phyloP scores from a whole-genome alignment of 2,888 invertebrate species.

The Andrena camellia region DNA sequence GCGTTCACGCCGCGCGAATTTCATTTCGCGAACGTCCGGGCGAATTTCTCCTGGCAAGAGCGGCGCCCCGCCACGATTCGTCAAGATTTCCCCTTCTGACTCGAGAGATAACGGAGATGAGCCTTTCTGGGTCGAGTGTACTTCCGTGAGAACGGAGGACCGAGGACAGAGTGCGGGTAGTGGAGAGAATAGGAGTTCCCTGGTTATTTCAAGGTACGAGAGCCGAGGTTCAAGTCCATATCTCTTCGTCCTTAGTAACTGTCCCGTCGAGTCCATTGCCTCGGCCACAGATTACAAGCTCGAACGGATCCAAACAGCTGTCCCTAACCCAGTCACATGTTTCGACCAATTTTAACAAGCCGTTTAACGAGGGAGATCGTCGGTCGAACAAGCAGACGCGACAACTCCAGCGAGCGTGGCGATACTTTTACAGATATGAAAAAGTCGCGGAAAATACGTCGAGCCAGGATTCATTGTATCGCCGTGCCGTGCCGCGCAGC shows the following conservation, averaged over 20 bases:
- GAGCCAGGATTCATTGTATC: conserved; percentile 35
- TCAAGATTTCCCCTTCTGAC: conserved; percentile 49
- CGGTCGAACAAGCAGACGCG: conserved; percentile 4
- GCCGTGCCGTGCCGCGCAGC: too few species aligned
- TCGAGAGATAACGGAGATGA: conserved; percentile 43
- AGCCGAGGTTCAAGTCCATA: neutral
- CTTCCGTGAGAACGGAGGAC: conserved; percentile 50
- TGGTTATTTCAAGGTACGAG: conserved; percentile 17
- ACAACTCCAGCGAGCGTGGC: neutral
- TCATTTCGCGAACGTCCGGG: neutral
- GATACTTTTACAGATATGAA: conserved; percentile 15
- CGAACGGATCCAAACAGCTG: neutral
- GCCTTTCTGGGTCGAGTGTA: conserved; percentile 55
- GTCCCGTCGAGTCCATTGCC: conserved; percentile 11
- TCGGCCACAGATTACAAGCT: neutral
- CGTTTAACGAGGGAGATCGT: neutral
- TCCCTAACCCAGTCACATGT: neutral
- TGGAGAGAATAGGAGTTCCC: conserved; percentile 24
- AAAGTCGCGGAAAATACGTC: conserved; percentile 16
- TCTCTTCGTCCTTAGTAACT: conserved; percentile 32
- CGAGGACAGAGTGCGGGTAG: too few species aligned
- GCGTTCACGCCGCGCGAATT: neutral
- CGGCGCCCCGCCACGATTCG: conserved; percentile 36
- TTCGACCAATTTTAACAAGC: neutral
- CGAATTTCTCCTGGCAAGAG: conserved; percentile 5